Evolutionary conservation across 1,140 invertebrate species (phyloP).

Genomic region (Cecropterus lyciades): DNA sequence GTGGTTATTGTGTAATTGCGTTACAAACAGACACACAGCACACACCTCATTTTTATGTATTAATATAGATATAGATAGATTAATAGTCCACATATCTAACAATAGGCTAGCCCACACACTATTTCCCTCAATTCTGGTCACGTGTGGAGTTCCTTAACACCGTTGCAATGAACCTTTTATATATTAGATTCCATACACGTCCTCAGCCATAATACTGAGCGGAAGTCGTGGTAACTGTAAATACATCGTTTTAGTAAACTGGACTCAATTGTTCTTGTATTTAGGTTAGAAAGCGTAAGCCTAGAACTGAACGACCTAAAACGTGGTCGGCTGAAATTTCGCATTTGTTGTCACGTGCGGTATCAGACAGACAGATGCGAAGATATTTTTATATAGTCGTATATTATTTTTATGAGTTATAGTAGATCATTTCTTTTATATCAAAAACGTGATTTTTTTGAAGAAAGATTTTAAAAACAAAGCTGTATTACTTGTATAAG

Average conservation of each 20-base stretch:
- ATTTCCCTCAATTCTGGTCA: constrained; percentile 36
- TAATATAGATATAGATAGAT: too few species aligned
- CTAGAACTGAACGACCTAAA: constrained; percentile 18
- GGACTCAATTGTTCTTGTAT: constrained; percentile 36
- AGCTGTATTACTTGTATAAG: too few species aligned
- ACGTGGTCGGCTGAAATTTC: neutral
- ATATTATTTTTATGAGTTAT: neutral
- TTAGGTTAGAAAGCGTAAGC: constrained; percentile 41
- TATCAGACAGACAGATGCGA: neutral
- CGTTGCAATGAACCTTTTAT: constrained; percentile 32
- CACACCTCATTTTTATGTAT: too few species aligned
- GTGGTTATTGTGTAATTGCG: too few species aligned
- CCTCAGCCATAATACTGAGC: constrained; percentile 30
- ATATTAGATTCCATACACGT: constrained; percentile 36
- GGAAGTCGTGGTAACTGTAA: constrained; percentile 41
- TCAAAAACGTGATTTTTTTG: too few species aligned
- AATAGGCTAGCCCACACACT: neutral
- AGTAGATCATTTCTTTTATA: too few species aligned
- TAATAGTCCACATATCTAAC: too few species aligned
- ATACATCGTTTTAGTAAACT: constrained; percentile 38
- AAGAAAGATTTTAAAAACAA: too few species aligned
- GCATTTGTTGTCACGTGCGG: constrained; percentile 16
- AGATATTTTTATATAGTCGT: neutral
- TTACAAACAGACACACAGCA: too few species aligned
- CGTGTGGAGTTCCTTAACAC: constrained; percentile 37